Percentiles rank a stretch among this genome's conserved stretches.
These are phyloP conservation scores for Lethenteron reissneri DNA, from an alignment of 2,113 vertebrate species.

Conservation along the genomic window DNA sequence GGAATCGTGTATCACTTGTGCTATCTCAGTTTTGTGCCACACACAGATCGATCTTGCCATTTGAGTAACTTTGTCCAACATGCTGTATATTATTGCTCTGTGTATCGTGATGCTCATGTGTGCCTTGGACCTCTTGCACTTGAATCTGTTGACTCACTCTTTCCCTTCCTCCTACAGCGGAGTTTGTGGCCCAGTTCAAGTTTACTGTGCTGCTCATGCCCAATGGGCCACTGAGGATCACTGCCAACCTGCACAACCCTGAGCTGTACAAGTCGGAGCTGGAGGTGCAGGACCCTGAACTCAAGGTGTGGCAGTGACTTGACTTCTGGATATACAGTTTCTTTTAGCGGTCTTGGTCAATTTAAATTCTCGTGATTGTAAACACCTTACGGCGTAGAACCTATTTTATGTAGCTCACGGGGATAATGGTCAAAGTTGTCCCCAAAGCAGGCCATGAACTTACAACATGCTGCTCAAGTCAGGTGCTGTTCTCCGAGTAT, in stretches of 20 bases:
- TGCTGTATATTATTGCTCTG: too few relatives aligned
- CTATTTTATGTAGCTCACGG: not conserved
- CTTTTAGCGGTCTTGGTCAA: constrained; percentile 8
- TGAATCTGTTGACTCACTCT: not conserved
- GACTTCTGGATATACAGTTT: too few relatives aligned
- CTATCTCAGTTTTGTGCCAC: too few relatives aligned
- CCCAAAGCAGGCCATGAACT: too few relatives aligned
- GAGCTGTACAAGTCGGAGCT: constrained; percentile 76
- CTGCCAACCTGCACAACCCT: constrained; percentile 55
- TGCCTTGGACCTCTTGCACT: too few relatives aligned
- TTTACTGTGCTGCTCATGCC: constrained; percentile 94
- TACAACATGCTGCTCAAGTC: not conserved
- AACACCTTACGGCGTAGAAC: not conserved
- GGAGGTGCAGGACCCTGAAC: constrained; percentile 69
- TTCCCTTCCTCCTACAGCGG: constrained; percentile 27
- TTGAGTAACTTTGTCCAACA: too few relatives aligned
- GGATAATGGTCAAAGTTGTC: not conserved
- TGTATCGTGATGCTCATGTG: too few relatives aligned
- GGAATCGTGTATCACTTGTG: too few relatives aligned
- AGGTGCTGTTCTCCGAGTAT: too few relatives aligned
- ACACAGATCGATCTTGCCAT: too few relatives aligned
- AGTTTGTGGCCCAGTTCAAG: constrained; percentile 88
- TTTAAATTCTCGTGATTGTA: not conserved
- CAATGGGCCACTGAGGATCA: constrained; percentile 87
- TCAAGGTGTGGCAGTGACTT: constrained; percentile 35